Evolutionary conservation across 1,140 invertebrate species (phyloP).

Genomic region (Maconellicoccus hirsutus): DNA sequence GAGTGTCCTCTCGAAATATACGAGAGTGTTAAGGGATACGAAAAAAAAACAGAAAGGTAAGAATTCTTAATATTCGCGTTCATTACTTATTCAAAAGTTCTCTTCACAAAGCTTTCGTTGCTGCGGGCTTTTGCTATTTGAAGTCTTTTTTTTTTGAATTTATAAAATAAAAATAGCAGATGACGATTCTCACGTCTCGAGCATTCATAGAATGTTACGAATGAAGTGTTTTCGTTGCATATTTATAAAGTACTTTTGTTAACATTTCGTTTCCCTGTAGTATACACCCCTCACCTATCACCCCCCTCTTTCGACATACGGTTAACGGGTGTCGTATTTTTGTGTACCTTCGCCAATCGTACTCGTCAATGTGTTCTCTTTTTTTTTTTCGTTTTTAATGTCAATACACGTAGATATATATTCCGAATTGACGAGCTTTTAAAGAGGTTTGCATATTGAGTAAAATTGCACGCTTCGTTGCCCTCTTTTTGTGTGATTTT

Average conservation of each 20-base stretch:
- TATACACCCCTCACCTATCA: not conserved
- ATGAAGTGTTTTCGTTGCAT: slow-evolving; percentile 22
- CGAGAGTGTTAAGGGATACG: not conserved
- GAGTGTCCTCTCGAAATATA: not conserved
- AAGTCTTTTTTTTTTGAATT: slow-evolving; percentile 6
- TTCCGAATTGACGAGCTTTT: no score
- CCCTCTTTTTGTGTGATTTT: no score
- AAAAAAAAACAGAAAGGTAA: not conserved
- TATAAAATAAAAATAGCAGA: slow-evolving; percentile 12
- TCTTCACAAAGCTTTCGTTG: slow-evolving; percentile 7
- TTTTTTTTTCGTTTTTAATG: no score
- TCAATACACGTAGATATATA: no score
- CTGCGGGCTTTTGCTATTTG: not conserved
- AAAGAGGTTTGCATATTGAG: no score
- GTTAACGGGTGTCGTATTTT: not conserved
- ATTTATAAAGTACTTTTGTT: slow-evolving; percentile 22
- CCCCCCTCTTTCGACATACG: not conserved
- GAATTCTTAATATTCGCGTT: slow-evolving; percentile 16
- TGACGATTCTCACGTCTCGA: slow-evolving; percentile 21
- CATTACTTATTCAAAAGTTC: slow-evolving; percentile 14
- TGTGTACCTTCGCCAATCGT: no score
- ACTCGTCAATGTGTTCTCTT: no score
- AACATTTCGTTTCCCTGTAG: not conserved
- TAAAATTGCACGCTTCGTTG: no score
- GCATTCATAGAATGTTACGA: slow-evolving; percentile 14